Conservation (phyloP, 2,888 invertebrate genomes). For the Acleris laterana region DNA sequence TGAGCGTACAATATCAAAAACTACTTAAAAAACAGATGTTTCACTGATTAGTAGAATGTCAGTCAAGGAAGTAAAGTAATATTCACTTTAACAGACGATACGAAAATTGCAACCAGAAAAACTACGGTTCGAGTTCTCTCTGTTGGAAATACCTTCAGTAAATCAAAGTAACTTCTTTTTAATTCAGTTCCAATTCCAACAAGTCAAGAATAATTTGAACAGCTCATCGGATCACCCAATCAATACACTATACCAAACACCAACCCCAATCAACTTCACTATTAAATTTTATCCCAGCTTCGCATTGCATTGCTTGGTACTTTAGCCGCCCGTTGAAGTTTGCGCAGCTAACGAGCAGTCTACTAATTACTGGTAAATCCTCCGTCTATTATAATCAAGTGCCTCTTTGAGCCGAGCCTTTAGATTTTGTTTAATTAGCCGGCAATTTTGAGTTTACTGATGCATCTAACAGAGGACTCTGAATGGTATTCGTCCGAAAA, state of each 20-base stretch:
- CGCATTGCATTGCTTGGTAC: background rate
- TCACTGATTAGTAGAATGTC: no score
- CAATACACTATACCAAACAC: background rate
- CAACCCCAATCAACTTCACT: background rate
- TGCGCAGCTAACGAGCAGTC: slow-evolving; percentile 30
- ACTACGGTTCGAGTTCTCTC: no score
- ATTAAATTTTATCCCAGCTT: slow-evolving; percentile 1
- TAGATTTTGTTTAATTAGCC: slow-evolving; percentile 35
- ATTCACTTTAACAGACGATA: no score
- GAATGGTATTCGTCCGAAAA: background rate
- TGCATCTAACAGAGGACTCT: background rate
- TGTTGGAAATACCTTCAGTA: no score
- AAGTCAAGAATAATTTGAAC: no score
- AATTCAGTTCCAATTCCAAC: no score
- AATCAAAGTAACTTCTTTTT: no score
- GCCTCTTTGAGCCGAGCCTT: slow-evolving; percentile 29
- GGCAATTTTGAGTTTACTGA: background rate
- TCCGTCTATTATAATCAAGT: slow-evolving; percentile 36
- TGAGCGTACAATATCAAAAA: no score
- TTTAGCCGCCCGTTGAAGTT: slow-evolving; percentile 14
- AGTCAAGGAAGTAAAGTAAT: no score
- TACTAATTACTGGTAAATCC: slow-evolving; percentile 34
- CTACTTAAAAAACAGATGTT: no score
- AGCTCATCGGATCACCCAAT: background rate
- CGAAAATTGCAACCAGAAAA: no score